Evolutionary conservation across 2,797 vertebrate genomes (phyloP), one percentile per base, ranked within the genome.

Genomic region (Loris lydekkerianus): DNA sequence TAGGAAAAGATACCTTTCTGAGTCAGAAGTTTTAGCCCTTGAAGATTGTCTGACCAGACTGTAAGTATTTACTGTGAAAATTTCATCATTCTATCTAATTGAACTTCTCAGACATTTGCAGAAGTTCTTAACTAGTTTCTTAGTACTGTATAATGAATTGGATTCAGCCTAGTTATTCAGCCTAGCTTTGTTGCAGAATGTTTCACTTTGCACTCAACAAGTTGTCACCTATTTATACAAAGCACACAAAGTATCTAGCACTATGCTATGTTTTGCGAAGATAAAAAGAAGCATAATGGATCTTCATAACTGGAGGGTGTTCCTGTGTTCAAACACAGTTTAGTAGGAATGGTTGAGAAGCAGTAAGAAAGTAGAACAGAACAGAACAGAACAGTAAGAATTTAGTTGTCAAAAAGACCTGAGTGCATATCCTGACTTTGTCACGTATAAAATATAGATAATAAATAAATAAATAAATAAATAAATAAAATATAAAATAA

Each of bases 1-100:
- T 96, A 97, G 96, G 97, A 97, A 97, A 93, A 96, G 97, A 93
- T 90, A 94, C 89, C 97, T 97, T 97, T 96, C 67, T 96, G 95
- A 97, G 91, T 97, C 97, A 97, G 84, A 97, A 94, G 93, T 94
- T 97, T 97, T 67, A 96, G 96, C 73, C 96, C 94, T 96, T 96
- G 96, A 95, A 97, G 96, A 77, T 98, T 96, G 95, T 78, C 93
- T 96, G 96, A 83, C 95, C 95, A 97, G 97, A 97, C 96, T 97
- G 96, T 91, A 98, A 96, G 95, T 97, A 96, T 95, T 97, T 97
- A 95, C 92, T 96, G 94, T 96, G 96, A 96, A 95, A 97, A 93
- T 93, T 67, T 90, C 95, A 93, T 95, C 86, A 34, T 96, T 91
- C 94, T 90, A 93, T 93, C 89, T 87, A 85, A 89, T 82, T 96